Conservation (phyloP, 1,140 invertebrate species). For the Batillaria attramentaria region DNA sequence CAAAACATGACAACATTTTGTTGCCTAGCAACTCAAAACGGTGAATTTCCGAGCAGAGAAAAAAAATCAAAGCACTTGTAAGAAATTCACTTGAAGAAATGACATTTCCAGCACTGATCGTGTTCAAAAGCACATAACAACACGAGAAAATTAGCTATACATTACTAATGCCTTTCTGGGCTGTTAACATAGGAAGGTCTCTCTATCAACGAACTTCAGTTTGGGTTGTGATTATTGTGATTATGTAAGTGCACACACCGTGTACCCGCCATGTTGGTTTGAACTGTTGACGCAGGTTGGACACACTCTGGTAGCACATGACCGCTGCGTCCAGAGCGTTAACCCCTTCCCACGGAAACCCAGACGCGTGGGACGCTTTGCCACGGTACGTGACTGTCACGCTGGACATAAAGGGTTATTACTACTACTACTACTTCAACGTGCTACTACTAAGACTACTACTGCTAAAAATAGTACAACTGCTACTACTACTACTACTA, state of each 20-base stretch:
- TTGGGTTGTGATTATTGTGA: too few relatives aligned
- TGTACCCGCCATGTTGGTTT: conserved; percentile 52
- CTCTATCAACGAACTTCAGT: too few relatives aligned
- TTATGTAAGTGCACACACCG: too few relatives aligned
- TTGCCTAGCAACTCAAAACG: too few relatives aligned
- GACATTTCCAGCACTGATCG: too few relatives aligned
- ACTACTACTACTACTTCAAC: too few relatives aligned
- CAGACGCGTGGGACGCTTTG: conserved; percentile 51
- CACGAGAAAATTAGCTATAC: too few relatives aligned
- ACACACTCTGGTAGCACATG: conserved; percentile 50
- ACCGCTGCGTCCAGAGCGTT: conserved; percentile 62
- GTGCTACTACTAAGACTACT: not conserved
- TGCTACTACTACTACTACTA: not conserved
- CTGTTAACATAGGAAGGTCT: too few relatives aligned
- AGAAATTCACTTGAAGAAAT: too few relatives aligned
- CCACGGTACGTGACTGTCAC: conserved; percentile 48
- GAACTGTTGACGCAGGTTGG: conserved; percentile 55
- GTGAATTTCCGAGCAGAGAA: not conserved
- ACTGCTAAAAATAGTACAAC: not conserved
- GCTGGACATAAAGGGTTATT: conserved; percentile 19
- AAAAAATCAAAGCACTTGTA: not conserved
- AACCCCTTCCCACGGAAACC: conserved; percentile 54
- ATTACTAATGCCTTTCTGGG: too few relatives aligned
- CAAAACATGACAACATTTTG: too few relatives aligned
- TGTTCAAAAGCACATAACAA: too few relatives aligned